Base-by-base conservation (phyloP, 2,888 invertebrate genomes). In the Oeneis ivallda region DNA sequence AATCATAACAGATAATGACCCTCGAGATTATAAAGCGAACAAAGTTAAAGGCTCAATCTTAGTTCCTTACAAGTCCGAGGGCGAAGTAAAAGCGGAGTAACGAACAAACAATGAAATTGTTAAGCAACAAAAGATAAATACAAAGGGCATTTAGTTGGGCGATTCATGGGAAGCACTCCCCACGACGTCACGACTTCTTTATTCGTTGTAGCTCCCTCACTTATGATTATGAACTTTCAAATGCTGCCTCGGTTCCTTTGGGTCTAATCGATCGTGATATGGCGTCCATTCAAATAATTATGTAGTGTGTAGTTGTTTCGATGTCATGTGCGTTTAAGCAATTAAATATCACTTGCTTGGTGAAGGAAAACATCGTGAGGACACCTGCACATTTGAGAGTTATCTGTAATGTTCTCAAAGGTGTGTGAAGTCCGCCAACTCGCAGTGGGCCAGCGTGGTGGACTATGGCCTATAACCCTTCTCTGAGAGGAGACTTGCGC, bases 71-170 rank as follows among this genome's bases (percentile, higher is more conserved):
- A 75, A 81, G 81, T 82, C 78, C n/a, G 73, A 76, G 71, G 75
- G 75, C 72, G 70, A 70, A 77, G 79, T 78, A 82, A 81, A 81
- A 76, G 77, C 70, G 60, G 69, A 74, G 68, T 79, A 82, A 82
- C 80, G 79, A 81, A 80, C 80, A 84, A 83, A 84, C 80, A 82
- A 82, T 80, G 79, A 81, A 81, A 82, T 80, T 83, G 79, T 81
- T 80, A 81, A 79, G 75, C 77, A 79, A 78, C 79, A 76, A 82
- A 82, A 78, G 81, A 78, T 80, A 83, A 79, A 82, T 79, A 80
- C 78, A 75, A 79, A 77, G 74, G 75, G 74, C 74, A 74, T 74
- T 74, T 72, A 78, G 75, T 72, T 72, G 70, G 71, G 63, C 71
- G 70, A 68, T 70, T 73, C 73, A 75, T 72, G 76, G 74, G 75